These are phyloP conservation scores for Limonius californicus DNA, from an alignment of 1,140 invertebrate genomes.

Conservation along the genomic window DNA sequence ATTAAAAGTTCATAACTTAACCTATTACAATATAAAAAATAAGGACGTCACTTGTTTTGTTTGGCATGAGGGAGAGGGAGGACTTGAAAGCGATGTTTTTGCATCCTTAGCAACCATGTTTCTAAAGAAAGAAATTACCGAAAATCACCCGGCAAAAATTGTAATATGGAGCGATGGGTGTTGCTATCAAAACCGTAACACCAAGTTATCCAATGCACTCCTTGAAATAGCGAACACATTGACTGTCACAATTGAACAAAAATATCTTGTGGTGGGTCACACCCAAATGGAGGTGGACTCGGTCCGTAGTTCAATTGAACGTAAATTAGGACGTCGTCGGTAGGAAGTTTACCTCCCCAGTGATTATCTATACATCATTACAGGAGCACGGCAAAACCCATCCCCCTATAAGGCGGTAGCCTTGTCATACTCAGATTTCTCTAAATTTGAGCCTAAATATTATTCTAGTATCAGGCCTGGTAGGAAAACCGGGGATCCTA, in stretches of 20 bases:
- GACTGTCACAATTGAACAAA: slow-evolving; percentile 19
- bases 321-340: not conserved
- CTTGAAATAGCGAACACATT: slow-evolving; percentile 1
- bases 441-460: slow-evolving; percentile 14
- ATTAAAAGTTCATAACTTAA: too few relatives aligned
- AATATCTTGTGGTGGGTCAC: too few relatives aligned
- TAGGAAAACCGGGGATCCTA: slow-evolving; percentile 6
- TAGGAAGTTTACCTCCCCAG: not conserved
- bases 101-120: not conserved
- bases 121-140: not conserved
- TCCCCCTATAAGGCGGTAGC: slow-evolving; percentile 11
- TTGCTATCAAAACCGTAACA: slow-evolving; percentile 21
- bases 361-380: slow-evolving; percentile 2
- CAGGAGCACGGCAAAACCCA: slow-evolving; percentile 11
- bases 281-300: slow-evolving; percentile 23
- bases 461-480: slow-evolving; percentile 19
- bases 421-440: slow-evolving; percentile 4
- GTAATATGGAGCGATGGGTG: slow-evolving; percentile 22
- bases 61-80: slow-evolving; percentile 28
- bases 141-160: slow-evolving; percentile 3
- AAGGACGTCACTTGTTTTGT: slow-evolving; percentile 20
- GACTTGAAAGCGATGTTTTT: slow-evolving; percentile 18
- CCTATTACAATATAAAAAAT: slow-evolving; percentile 15
- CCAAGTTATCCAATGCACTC: not conserved
- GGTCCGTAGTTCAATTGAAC: slow-evolving; percentile 19